Evolutionary conservation across 2,797 vertebrate genomes (phyloP).

Genomic region (Hypotaenidia okinawae): DNA sequence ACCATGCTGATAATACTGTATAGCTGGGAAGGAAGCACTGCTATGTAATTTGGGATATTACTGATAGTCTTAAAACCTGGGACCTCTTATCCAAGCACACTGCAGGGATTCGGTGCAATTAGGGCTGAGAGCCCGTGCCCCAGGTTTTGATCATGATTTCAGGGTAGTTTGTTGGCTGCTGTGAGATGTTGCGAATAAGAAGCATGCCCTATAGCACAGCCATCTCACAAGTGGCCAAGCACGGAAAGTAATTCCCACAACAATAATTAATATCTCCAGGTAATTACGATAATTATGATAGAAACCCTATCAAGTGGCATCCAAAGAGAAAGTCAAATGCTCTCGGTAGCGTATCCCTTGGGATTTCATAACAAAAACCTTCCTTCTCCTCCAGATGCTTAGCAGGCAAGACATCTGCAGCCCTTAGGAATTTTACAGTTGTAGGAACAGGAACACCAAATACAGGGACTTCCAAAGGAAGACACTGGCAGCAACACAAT

Average conservation of each 20-base stretch:
- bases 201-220: neutral
- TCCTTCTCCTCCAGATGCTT: conserved; percentile 23
- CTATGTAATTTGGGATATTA: no score
- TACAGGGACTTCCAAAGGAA: conserved; percentile 40
- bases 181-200: neutral
- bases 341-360: neutral
- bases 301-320: neutral
- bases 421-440: conserved; percentile 16
- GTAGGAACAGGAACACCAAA: neutral
- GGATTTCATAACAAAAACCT: neutral
- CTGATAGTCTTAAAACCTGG: neutral
- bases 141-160: neutral
- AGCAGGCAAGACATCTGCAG: conserved; percentile 62
- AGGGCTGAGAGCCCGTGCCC: neutral
- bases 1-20: accelerated
- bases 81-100: neutral
- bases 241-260: neutral
- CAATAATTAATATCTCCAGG: neutral
- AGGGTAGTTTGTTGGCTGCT: neutral
- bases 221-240: neutral
- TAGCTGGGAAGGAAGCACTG: no score
- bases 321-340: neutral
- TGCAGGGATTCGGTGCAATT: neutral
- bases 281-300: neutral
- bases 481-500: conserved; percentile 34